These are phyloP conservation scores for Frankliniella intonsa DNA, from an alignment of 2,888 invertebrate genomes.

Conservation along the genomic window DNA sequence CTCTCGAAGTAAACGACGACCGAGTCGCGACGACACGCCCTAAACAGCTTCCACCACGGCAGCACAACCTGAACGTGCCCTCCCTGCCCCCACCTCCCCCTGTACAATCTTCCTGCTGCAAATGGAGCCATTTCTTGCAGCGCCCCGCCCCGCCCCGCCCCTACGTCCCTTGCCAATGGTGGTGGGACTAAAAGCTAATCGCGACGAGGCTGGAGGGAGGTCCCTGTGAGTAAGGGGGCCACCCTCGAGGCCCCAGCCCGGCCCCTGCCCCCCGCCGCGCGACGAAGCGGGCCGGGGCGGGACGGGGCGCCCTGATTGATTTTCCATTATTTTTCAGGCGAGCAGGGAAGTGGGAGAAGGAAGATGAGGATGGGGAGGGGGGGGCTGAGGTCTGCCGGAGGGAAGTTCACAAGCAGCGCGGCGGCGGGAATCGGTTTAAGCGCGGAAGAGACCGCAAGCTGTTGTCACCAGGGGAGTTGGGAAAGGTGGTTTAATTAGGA, in stretches of 20 bases:
- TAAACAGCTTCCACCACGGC: no score
- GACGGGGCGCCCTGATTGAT: neutral
- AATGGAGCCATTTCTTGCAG: neutral
- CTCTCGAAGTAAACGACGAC: neutral
- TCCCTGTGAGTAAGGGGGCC: neutral
- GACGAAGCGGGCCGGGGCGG: no score
- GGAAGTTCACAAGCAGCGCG: neutral
- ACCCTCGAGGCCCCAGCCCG: neutral
- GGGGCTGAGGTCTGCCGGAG: neutral
- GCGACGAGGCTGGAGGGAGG: no score
- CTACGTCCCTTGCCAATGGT: no score
- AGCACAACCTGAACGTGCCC: neutral
- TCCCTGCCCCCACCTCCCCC: no score
- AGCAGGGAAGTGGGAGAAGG: neutral
- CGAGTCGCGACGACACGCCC: neutral
- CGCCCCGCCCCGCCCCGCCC: neutral
- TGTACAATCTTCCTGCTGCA: no score
- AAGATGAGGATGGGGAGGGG: no score
- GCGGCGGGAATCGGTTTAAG: neutral
- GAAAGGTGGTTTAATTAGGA: slow-evolving; percentile 22
- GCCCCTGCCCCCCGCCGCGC: neutral
- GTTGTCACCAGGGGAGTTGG: neutral
- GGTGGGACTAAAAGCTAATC: neutral
- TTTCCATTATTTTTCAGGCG: neutral
- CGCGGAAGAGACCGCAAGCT: neutral